A percentile compares a stretch with the other conserved stretches of the same genome.
These are phyloP conservation scores for Oryzias sinensis DNA, from an alignment of 2,797 vertebrate species.

Conservation along the genomic window DNA sequence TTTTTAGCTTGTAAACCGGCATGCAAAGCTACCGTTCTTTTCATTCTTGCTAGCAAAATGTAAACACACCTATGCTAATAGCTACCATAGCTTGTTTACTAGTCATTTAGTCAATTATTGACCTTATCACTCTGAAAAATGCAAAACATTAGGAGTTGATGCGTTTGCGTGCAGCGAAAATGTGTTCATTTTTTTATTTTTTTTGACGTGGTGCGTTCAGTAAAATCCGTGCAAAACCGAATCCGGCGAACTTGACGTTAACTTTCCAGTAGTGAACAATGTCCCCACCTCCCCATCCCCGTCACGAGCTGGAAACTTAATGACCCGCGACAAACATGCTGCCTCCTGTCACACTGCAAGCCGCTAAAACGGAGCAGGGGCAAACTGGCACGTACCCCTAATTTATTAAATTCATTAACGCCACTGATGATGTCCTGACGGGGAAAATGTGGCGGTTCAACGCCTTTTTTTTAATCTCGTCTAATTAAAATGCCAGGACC, in stretches of 20 bases:
- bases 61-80: too few relatives aligned
- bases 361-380: background rate
- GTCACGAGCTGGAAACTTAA: slow-evolving; percentile 34
- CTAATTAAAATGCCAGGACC: slow-evolving; percentile 56
- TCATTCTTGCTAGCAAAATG: background rate
- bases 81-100: too few relatives aligned
- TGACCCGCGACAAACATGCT: slow-evolving; percentile 29
- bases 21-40: slow-evolving; percentile 25
- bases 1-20: slow-evolving; percentile 24
- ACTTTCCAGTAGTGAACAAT: slow-evolving; percentile 30
- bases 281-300: slow-evolving; percentile 45
- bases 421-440: slow-evolving; percentile 52
- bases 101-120: too few relatives aligned
- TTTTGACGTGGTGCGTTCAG: background rate
- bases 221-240: background rate
- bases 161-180: too few relatives aligned
- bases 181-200: background rate
- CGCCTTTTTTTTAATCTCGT: slow-evolving; percentile 36
- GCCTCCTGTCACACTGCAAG: slow-evolving; percentile 1
- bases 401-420: slow-evolving; percentile 49
- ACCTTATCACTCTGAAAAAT: too few relatives aligned
- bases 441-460: slow-evolving; percentile 42
- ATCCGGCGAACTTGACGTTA: slow-evolving; percentile 12
- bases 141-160: too few relatives aligned
- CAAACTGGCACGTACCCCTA: slow-evolving; percentile 38